These are phyloP conservation scores for Antechinus flavipes DNA, from an alignment of 2,113 vertebrate genomes.

Conservation along the genomic window DNA sequence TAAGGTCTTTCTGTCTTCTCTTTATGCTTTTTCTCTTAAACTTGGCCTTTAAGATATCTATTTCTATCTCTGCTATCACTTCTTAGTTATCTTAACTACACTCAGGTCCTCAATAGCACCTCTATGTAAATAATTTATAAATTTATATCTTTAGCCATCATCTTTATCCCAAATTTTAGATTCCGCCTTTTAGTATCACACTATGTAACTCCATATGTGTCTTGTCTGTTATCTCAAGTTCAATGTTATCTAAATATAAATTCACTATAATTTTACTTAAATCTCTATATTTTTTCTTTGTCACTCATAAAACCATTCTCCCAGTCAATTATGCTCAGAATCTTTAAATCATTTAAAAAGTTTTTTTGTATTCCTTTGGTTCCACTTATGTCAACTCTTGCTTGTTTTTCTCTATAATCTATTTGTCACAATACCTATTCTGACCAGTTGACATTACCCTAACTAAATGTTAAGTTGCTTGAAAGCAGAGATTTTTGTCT, in stretches of 20 bases:
- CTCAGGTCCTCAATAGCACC: neutral
- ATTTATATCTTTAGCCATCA: neutral
- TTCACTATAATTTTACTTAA: no score
- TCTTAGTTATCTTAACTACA: neutral
- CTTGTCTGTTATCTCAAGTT: no score
- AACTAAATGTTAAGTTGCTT: neutral
- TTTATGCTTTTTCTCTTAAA: neutral
- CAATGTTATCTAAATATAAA: no score
- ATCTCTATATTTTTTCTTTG: no score
- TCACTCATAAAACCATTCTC: no score
- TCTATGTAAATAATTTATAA: neutral
- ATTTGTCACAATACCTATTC: neutral
- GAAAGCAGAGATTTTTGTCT: neutral
- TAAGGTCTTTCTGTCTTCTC: neutral
- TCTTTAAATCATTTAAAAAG: neutral
- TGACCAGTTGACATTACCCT: neutral
- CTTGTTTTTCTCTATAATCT: neutral
- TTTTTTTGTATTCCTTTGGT: neutral
- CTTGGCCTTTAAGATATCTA: neutral
- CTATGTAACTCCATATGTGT: no score
- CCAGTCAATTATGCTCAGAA: neutral
- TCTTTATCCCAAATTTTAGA: neutral
- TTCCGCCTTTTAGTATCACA: neutral
- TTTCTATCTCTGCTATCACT: neutral
- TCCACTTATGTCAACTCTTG: neutral